Conservation (phyloP, 2,797 vertebrate genomes). For the Artibeus lituratus region DNA sequence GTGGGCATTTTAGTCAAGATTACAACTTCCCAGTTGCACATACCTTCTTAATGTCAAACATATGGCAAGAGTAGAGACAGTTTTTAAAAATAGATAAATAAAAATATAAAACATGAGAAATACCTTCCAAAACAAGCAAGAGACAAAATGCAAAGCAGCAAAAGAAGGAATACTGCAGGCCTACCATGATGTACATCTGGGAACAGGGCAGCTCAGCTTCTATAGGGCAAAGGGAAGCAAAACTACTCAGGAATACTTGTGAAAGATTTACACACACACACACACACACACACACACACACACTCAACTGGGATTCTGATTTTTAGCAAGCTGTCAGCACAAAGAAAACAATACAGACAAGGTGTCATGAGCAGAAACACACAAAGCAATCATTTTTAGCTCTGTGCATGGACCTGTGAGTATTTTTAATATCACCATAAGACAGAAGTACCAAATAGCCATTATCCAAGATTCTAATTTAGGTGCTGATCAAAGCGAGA, state of each 20-base stretch:
- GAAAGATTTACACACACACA: not conserved
- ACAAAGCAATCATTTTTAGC: not conserved
- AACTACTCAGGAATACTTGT: not conserved
- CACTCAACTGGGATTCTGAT: not conserved
- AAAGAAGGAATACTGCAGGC: not conserved
- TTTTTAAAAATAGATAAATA: not conserved
- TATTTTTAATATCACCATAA: not conserved
- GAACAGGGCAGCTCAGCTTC: not conserved
- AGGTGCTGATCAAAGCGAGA: not conserved
- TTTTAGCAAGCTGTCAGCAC: not conserved
- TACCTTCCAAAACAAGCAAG: not conserved
- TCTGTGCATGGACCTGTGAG: not conserved
- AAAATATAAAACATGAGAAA: constrained; percentile 24
- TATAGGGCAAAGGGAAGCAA: not conserved
- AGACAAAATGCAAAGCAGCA: not conserved
- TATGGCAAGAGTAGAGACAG: not conserved
- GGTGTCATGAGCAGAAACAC: not conserved
- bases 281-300: not conserved
- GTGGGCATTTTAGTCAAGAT: not conserved
- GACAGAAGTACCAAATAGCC: not conserved
- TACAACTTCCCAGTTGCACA: not conserved
- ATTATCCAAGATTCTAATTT: not conserved
- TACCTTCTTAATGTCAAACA: not conserved
- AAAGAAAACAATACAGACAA: not conserved
- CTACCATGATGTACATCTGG: not conserved